phyloP scores from a whole-genome alignment of 2,888 invertebrate species.

The Acrobasis suavella region DNA sequence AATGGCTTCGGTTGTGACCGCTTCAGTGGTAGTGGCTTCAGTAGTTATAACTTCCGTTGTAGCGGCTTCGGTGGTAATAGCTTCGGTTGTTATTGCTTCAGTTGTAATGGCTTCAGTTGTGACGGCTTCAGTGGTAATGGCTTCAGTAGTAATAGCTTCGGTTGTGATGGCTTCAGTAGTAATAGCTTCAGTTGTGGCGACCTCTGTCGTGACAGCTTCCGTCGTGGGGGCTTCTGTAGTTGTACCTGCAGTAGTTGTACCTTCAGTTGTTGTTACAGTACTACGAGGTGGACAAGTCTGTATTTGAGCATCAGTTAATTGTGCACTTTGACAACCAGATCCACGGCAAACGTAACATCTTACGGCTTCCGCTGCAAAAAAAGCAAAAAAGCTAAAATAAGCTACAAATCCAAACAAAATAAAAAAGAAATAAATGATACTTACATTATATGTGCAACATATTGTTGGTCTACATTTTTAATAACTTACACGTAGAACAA shows the following conservation, averaged over 20 bases:
- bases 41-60: background rate
- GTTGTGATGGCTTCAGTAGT: background rate
- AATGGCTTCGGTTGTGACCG: background rate
- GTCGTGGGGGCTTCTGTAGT: background rate
- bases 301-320: constrained; percentile 35
- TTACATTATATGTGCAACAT: too few species aligned
- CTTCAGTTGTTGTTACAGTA: background rate
- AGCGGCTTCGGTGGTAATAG: constrained; percentile 16
- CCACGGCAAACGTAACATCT: constrained; percentile 55
- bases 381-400: constrained; percentile 1
- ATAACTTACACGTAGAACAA: too few species aligned
- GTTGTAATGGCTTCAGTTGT: background rate
- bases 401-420: background rate
- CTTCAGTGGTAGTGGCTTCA: background rate
- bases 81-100: background rate
- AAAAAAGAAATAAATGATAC: too few species aligned
- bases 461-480: too few species aligned
- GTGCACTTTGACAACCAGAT: constrained; percentile 47
- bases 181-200: background rate
- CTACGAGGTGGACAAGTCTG: constrained; percentile 40
- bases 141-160: background rate
- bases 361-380: constrained; percentile 46
- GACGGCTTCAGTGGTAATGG: background rate
- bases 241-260: background rate
- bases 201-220: background rate